phyloP scores from a whole-genome alignment of 2,888 invertebrate genomes.

The Lissocephala sabroskyi region DNA sequence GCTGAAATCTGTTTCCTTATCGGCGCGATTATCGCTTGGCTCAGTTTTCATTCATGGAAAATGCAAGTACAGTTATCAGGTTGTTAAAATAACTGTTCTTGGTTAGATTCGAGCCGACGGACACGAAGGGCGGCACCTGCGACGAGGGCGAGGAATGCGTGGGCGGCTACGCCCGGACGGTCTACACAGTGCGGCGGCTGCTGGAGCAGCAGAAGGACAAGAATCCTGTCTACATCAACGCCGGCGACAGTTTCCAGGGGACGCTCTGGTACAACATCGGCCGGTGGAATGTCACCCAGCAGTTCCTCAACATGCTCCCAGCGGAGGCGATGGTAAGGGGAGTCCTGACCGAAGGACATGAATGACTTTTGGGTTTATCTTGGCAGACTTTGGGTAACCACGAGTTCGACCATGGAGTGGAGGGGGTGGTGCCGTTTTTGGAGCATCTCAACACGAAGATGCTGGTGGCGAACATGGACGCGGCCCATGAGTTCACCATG shows the following conservation, averaged over 20 bases:
- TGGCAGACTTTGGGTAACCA: conserved; percentile 87
- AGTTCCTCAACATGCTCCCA: conserved; percentile 82
- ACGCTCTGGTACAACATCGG: conserved; percentile 87
- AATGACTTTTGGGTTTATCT: too few relatives aligned
- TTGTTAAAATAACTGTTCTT: too few relatives aligned
- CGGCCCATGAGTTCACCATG: conserved; percentile 78
- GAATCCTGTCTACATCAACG: conserved; percentile 82
- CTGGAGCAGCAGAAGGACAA: conserved; percentile 70
- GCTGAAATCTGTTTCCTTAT: too few relatives aligned
- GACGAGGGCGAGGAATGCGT: conserved; percentile 75
- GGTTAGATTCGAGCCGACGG: conserved; percentile 78
- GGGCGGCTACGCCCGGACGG: conserved; percentile 81
- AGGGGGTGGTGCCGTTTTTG: conserved; percentile 82
- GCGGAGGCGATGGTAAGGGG: conserved; percentile 83
- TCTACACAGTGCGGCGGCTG: conserved; percentile 74
- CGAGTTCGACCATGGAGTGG: conserved; percentile 86
- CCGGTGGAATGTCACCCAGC: conserved; percentile 82
- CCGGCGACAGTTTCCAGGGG: conserved; percentile 89
- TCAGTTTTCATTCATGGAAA: too few relatives aligned
- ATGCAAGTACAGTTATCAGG: too few relatives aligned
- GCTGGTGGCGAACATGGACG: conserved; percentile 84
- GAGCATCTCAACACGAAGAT: conserved; percentile 77
- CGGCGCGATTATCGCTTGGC: too few relatives aligned
- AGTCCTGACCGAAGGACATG: too few relatives aligned
- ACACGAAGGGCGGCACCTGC: conserved; percentile 75